Percentiles rank a stretch among this genome's conserved stretches.
These are phyloP conservation scores for Bos indicus DNA, from an alignment of 2,113 vertebrate species.

Conservation along the genomic window DNA sequence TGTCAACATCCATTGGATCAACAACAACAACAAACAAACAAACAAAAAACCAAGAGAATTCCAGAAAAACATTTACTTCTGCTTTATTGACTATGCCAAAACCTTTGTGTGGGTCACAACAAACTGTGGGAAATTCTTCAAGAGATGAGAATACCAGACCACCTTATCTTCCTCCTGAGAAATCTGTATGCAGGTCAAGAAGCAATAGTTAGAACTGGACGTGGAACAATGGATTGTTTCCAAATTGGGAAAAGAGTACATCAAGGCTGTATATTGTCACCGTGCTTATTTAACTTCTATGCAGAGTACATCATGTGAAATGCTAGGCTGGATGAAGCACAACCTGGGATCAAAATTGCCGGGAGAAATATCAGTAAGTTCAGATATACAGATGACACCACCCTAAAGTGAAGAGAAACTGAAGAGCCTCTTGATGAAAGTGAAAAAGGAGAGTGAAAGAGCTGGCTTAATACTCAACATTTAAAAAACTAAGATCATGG, in stretches of 20 bases:
- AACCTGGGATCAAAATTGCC: neutral
- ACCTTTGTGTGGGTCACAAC: neutral
- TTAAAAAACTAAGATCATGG: neutral
- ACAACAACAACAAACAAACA: too few relatives aligned
- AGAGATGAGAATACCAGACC: neutral
- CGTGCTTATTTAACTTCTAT: neutral
- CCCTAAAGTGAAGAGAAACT: neutral
- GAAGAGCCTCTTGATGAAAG: neutral
- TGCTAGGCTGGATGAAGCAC: neutral
- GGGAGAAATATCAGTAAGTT: neutral
- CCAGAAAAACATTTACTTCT: neutral
- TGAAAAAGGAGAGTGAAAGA: neutral
- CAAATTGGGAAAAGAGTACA: neutral
- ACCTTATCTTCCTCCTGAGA: neutral
- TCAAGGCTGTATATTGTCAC: neutral
- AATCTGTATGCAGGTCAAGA: neutral
- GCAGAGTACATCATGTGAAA: neutral
- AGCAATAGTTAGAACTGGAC: neutral
- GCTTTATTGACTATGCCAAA: rapidly evolving
- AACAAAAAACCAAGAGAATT: neutral
- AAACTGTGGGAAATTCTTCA: neutral
- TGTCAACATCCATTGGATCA: neutral
- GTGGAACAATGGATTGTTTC: neutral
- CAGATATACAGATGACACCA: neutral
- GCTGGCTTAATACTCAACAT: neutral